A percentile compares a stretch with the other conserved stretches of the same genome.
phyloP scores from a whole-genome alignment of 2,888 invertebrate species.

The Pollenia angustigena region DNA sequence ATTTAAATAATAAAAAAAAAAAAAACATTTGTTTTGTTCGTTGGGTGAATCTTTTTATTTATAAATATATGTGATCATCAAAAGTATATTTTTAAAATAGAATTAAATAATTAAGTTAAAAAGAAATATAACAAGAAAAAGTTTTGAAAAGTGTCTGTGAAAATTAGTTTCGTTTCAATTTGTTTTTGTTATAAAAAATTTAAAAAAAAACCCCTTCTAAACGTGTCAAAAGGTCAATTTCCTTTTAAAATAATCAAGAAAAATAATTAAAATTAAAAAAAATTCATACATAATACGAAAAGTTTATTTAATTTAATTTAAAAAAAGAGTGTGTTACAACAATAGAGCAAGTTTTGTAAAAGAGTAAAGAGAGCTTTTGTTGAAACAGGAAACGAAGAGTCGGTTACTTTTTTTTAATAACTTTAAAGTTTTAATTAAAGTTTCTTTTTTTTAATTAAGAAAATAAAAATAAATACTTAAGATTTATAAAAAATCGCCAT shows the following conservation, averaged over 20 bases:
- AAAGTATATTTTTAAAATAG: slow-evolving; percentile 24
- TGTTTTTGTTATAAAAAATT: neutral
- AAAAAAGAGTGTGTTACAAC: neutral
- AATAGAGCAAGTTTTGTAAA: slow-evolving; percentile 2
- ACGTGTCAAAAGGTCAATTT: slow-evolving; percentile 46
- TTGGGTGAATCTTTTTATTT: slow-evolving; percentile 25
- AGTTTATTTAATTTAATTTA: neutral
- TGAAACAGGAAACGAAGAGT: slow-evolving; percentile 22
- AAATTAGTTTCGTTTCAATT: neutral
- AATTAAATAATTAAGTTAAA: slow-evolving; percentile 30
- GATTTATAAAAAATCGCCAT: slow-evolving; percentile 53
- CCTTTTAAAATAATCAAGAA: slow-evolving; percentile 3
- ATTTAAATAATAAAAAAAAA: neutral
- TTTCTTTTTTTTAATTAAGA: slow-evolving; percentile 28
- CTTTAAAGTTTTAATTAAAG: slow-evolving; percentile 43
- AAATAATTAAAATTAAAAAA: no score
- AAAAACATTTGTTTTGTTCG: neutral
- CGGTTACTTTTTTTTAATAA: slow-evolving; percentile 25
- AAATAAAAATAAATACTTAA: neutral
- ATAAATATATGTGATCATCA: slow-evolving; percentile 55
- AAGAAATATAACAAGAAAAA: slow-evolving; percentile 8
- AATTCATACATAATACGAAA: slow-evolving; percentile 29
- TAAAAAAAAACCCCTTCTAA: slow-evolving; percentile 49
- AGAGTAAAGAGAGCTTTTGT: slow-evolving; percentile 9
- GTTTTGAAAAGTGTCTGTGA: neutral